Percentiles rank a stretch among this genome's conserved stretches.
Evolutionary conservation across 2,888 invertebrate species (phyloP).

Genomic region (Tolmerus cingulatus): DNA sequence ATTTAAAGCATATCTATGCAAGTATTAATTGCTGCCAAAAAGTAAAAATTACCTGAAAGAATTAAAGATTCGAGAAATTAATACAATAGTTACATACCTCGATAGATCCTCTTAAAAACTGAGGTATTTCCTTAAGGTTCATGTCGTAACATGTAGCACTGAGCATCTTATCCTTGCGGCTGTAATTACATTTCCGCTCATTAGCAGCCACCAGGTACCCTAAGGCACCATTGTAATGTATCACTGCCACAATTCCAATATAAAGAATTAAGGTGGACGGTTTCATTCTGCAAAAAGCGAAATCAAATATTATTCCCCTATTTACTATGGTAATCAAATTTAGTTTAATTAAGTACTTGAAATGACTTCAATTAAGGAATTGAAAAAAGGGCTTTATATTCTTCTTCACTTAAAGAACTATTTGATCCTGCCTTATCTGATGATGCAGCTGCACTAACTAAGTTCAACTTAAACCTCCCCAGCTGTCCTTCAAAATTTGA

Average conservation of each 20-base stretch:
- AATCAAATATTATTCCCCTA: not conserved
- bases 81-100: slow-evolving; percentile 56
- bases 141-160: slow-evolving; percentile 59
- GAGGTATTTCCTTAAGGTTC: slow-evolving; percentile 61
- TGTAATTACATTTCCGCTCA: slow-evolving; percentile 58
- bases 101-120: slow-evolving; percentile 58
- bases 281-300: not conserved
- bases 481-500: not conserved
- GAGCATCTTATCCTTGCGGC: slow-evolving; percentile 56
- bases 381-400: not conserved
- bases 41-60: not conserved
- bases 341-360: not conserved
- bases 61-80: not conserved
- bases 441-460: not conserved
- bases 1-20: no score
- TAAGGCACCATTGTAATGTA: not conserved
- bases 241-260: not conserved
- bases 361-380: not conserved
- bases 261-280: slow-evolving; percentile 14
- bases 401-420: not conserved
- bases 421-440: not conserved
- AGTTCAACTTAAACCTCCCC: not conserved
- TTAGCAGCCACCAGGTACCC: slow-evolving; percentile 55
- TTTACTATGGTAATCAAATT: not conserved
- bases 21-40: no score